phyloP scores from a whole-genome alignment of 2,113 vertebrate genomes.

The Nibea coibor region DNA sequence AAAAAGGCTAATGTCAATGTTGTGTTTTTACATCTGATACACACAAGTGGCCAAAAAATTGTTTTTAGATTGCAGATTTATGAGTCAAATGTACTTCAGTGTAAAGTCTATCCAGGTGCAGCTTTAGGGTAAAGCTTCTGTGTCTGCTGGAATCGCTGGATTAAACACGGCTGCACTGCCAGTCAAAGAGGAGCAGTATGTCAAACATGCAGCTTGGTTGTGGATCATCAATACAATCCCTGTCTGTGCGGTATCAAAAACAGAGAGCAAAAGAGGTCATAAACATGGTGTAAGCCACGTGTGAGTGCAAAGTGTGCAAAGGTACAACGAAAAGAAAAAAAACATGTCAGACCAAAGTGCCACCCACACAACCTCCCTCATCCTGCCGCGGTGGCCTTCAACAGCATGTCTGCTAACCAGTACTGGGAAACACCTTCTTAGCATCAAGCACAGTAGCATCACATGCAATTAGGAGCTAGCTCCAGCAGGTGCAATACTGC shows the following conservation, averaged over 20 bases:
- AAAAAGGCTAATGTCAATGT: neutral
- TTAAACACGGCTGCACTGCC: slow-evolving; percentile 2
- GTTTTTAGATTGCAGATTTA: neutral
- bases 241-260: slow-evolving; percentile 29
- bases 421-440: slow-evolving; percentile 57
- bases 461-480: slow-evolving; percentile 40
- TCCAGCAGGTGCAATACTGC: slow-evolving; percentile 21
- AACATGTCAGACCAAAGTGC: slow-evolving; percentile 58
- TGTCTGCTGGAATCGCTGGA: neutral
- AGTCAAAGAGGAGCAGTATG: neutral
- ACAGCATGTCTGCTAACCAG: slow-evolving; percentile 46
- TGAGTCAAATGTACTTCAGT: neutral
- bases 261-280: slow-evolving; percentile 52
- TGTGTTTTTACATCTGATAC: neutral
- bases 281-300: slow-evolving; percentile 7
- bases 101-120: neutral
- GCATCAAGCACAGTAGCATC: slow-evolving; percentile 29
- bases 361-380: slow-evolving; percentile 61
- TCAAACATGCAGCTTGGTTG: slow-evolving; percentile 13
- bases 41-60: neutral
- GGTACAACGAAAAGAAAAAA: slow-evolving; percentile 32
- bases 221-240: slow-evolving; percentile 12
- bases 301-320: slow-evolving; percentile 26
- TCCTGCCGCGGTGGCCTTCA: slow-evolving; percentile 56
- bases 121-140: slow-evolving; percentile 8